Evolutionary conservation across 23 tunicate species (phyloP).

Genomic region (Botrylloides violaceus): DNA sequence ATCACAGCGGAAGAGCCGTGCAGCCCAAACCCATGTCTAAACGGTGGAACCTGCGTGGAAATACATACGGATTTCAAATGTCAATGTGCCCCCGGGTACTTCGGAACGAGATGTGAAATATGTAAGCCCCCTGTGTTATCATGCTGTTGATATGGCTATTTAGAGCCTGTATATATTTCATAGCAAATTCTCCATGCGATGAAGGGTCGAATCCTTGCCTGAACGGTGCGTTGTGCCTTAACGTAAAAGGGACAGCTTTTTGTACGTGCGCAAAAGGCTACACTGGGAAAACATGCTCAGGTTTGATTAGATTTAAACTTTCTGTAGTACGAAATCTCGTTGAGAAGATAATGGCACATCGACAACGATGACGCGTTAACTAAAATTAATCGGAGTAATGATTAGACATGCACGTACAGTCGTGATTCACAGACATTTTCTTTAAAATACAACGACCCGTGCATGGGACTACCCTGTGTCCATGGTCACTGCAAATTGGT

Average conservation of each 20-base stretch:
- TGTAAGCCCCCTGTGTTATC: neutral
- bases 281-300: neutral
- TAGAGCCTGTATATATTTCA: no score
- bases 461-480: neutral
- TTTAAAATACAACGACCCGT: neutral
- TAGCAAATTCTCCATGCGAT: neutral
- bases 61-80: neutral
- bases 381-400: no score
- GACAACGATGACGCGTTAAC: no score
- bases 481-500: neutral
- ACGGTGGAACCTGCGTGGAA: neutral
- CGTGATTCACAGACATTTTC: no score
- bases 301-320: no score
- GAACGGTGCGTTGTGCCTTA: neutral
- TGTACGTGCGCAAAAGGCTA: neutral
- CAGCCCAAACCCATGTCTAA: constrained; percentile 7
- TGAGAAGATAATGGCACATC: no score
- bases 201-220: neutral
- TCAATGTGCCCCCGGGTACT: neutral
- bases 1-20: neutral
- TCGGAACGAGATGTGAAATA: neutral
- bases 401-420: no score
- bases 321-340: no score
- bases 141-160: no score
- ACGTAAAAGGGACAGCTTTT: neutral